Base-by-base conservation (phyloP, 2,888 invertebrate genomes). In the Eudasyphora cyanicolor region DNA sequence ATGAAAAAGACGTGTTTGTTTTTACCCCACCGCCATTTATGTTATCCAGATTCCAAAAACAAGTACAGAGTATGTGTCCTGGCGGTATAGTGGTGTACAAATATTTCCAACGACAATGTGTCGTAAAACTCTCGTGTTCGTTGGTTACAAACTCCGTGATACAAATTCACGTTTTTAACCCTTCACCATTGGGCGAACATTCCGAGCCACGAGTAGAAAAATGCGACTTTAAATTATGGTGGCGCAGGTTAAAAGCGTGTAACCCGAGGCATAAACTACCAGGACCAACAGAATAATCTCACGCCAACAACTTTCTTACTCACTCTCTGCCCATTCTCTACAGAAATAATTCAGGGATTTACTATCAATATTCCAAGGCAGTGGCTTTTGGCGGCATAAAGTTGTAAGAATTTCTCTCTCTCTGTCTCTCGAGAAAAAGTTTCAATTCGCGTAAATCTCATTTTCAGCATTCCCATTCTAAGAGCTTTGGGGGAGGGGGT, bases 181-280 rank as follows among this genome's bases (percentile, higher is more conserved):
- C 91, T 89, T 89, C 88, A 88, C 88, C 87, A 87, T 86, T 87
- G 85, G 77, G 60, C 0, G 5, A 60, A n/a, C n/a, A n/a, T n/a
- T n/a, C n/a, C n/a, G n/a, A n/a, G n/a, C n/a, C n/a, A n/a, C n/a
- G 27, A 10, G 12, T n/a, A 32, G 8, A 32, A 32, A 35, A 21
- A 21, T 19, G 67, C 24, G 67, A 24, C 82, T 85, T 70, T 84
- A 85, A 90, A 91, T 91, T 90, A 90, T 90, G 90, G 89, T 87
- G 87, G 87, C 91, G 87, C 88, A 91, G 90, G 90, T 90, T 90
- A 90, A 90, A 90, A 89, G 91, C 87, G 89, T 84, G 88, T 86
- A 89, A 88, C 88, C 89, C 86, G 86, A 85, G 86, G 86, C 88
- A 90, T 90, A 90, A 90, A 89, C 87, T 87, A 85, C 76, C 73